Evolutionary conservation across 2,113 vertebrate species (phyloP).

Genomic region (Gavialis gangeticus): DNA sequence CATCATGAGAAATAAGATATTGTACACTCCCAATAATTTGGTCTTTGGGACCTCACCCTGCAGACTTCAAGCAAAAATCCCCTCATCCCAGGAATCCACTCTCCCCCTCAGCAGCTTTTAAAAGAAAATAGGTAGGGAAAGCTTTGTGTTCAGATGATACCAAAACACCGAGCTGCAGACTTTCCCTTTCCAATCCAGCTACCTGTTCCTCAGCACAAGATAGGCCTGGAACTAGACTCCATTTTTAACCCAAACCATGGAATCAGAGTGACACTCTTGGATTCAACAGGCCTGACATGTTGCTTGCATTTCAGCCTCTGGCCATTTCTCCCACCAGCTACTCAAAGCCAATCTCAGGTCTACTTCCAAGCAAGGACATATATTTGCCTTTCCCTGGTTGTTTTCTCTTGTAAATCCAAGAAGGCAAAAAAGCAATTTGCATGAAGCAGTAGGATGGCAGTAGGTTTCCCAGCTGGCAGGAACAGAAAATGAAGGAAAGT

Average conservation of each 20-base stretch:
- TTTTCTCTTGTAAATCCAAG: background rate
- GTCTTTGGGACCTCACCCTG: background rate
- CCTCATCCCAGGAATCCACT: background rate
- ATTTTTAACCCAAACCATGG: background rate
- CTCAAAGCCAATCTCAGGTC: background rate
- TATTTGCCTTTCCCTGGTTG: background rate
- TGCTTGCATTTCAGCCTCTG: background rate
- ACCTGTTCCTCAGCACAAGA: background rate
- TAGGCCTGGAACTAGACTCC: background rate
- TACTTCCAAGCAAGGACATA: background rate
- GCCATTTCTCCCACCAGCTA: background rate
- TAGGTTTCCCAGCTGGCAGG: background rate
- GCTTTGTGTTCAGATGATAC: background rate
- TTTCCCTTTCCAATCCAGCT: background rate
- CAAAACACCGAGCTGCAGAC: background rate
- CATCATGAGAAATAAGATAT: background rate
- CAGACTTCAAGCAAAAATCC: background rate
- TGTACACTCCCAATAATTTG: background rate
- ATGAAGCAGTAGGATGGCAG: background rate
- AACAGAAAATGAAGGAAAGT: background rate
- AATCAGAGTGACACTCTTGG: background rate
- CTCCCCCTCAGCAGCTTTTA: background rate
- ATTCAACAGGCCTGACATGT: background rate
- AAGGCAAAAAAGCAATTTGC: background rate
- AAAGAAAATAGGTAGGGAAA: background rate